Percentiles rank a stretch among this genome's conserved stretches.
Evolutionary conservation across 2,888 invertebrate species (phyloP).

Genomic region (Epinotia ramella): DNA sequence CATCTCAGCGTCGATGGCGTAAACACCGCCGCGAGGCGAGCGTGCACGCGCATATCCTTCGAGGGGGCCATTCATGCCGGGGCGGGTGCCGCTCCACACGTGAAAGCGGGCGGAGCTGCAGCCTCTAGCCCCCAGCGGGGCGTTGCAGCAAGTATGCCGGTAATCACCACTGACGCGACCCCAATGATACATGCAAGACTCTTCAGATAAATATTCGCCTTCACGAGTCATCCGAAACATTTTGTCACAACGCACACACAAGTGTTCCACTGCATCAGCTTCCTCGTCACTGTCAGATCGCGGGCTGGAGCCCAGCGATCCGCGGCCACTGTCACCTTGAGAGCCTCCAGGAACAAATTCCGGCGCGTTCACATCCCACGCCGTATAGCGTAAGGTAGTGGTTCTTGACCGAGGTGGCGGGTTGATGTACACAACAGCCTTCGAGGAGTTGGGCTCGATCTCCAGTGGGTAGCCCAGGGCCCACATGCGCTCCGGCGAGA

Average conservation of each 20-base stretch:
- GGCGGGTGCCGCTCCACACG: constrained; percentile 90
- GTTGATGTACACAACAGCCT: constrained; percentile 87
- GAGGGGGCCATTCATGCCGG: constrained; percentile 90
- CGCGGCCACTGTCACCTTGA: constrained; percentile 83
- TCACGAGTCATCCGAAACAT: constrained; percentile 89
- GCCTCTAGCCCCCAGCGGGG: constrained; percentile 82
- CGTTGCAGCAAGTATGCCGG: constrained; percentile 88
- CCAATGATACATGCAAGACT: constrained; percentile 95
- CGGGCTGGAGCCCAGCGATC: constrained; percentile 83
- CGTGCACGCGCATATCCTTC: constrained; percentile 88
- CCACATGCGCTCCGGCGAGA: constrained; percentile 86
- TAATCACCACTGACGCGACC: constrained; percentile 88
- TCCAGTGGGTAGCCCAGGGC: constrained; percentile 90
- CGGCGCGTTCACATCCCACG: constrained; percentile 88
- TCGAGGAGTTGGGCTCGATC: constrained; percentile 84
- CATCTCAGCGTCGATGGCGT: constrained; percentile 98
- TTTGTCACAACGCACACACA: constrained; percentile 90
- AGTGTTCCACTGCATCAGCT: constrained; percentile 85
- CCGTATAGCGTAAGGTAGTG: constrained; percentile 66
- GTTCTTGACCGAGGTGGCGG: constrained; percentile 80
- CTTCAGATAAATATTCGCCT: constrained; percentile 89
- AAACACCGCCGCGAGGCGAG: constrained; percentile 86
- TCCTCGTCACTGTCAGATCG: constrained; percentile 85
- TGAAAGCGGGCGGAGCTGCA: constrained; percentile 88
- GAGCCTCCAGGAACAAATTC: constrained; percentile 87